A percentile compares a stretch with the other conserved stretches of the same genome.
phyloP scores from a whole-genome alignment of 1,140 invertebrate species.

The Lucilia sericata region DNA sequence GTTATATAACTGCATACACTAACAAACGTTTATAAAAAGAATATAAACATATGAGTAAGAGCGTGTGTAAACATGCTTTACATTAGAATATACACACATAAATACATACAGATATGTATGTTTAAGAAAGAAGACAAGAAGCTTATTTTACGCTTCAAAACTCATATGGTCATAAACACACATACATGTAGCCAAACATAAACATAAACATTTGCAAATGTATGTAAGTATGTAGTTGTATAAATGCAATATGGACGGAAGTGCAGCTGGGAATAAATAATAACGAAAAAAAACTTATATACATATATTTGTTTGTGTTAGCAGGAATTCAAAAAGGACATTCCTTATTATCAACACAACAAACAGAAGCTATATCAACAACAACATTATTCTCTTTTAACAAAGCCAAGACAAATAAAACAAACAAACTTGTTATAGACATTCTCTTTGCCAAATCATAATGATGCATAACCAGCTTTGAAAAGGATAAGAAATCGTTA shows the following conservation, averaged over 20 bases:
- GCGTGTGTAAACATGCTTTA: slow-evolving; percentile 4
- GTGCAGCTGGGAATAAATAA: slow-evolving; percentile 44
- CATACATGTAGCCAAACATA: neutral
- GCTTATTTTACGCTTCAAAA: slow-evolving; percentile 42
- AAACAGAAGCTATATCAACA: neutral
- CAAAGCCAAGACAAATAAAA: slow-evolving; percentile 23
- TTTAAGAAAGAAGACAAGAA: slow-evolving; percentile 20
- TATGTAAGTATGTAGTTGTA: neutral
- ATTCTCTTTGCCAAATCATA: slow-evolving; percentile 40
- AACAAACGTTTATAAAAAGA: no score
- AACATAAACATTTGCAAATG: neutral
- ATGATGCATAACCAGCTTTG: slow-evolving; percentile 29
- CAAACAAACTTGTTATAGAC: slow-evolving; percentile 33
- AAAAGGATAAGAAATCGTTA: neutral
- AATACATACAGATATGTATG: neutral
- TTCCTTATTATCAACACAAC: neutral
- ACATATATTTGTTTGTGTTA: neutral
- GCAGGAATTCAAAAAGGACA: slow-evolving; percentile 27
- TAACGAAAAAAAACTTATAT: neutral
- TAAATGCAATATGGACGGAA: slow-evolving; percentile 39
- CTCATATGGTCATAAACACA: neutral
- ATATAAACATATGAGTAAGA: no score
- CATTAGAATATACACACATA: neutral
- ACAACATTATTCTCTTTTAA: neutral
- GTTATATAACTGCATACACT: slow-evolving; percentile 37